These are phyloP conservation scores for Lepisosteus osseus DNA, from an alignment of 2,113 vertebrate genomes.

Conservation along the genomic window DNA sequence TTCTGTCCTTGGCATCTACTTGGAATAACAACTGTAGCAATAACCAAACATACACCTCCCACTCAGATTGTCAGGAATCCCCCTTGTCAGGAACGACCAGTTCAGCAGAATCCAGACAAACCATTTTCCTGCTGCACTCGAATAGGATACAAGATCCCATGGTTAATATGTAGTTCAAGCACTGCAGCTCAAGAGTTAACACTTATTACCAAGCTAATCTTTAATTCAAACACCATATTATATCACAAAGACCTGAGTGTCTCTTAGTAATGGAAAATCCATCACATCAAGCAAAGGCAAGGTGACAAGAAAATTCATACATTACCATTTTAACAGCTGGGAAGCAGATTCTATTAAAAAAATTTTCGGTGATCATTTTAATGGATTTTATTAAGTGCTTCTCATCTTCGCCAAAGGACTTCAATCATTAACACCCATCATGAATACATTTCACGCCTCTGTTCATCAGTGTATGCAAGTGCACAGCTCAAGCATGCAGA, in stretches of 20 bases:
- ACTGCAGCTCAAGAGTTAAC: not conserved
- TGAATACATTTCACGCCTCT: not conserved
- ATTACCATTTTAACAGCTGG: too few relatives aligned
- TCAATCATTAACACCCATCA: not conserved
- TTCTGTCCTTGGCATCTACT: too few relatives aligned
- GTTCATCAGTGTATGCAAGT: not conserved
- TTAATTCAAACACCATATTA: conserved; percentile 1
- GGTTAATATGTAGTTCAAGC: not conserved
- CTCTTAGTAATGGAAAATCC: not conserved
- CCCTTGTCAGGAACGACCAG: not conserved
- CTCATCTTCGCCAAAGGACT: not conserved
- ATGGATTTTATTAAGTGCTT: not conserved
- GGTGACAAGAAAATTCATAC: not conserved
- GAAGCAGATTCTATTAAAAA: too few relatives aligned
- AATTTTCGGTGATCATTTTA: not conserved
- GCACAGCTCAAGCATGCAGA: not conserved
- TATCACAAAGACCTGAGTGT: not conserved
- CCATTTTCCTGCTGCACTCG: not conserved
- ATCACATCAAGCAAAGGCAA: not conserved
- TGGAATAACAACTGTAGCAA: too few relatives aligned
- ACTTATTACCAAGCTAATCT: not conserved
- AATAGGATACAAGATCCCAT: not conserved
- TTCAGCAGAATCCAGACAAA: not conserved
- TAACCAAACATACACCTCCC: too few relatives aligned
- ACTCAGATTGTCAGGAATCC: too few relatives aligned